These are phyloP conservation scores for Papilio glaucus DNA, from an alignment of 1,140 invertebrate genomes.

Conservation along the genomic window DNA sequence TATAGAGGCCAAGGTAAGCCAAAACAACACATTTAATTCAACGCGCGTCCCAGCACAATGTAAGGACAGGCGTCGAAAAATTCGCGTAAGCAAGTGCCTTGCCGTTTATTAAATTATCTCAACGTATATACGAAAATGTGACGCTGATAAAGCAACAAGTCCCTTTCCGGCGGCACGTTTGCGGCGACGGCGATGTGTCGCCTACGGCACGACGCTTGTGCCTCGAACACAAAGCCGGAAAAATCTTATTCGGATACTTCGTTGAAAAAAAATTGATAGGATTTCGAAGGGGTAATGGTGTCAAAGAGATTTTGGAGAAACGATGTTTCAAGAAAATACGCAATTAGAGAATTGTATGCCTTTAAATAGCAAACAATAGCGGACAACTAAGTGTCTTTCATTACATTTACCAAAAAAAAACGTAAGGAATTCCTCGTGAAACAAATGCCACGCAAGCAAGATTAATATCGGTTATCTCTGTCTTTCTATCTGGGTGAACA, in stretches of 20 bases:
- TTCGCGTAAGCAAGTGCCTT: slow-evolving; percentile 16
- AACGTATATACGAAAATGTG: slow-evolving; percentile 57
- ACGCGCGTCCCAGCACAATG: slow-evolving; percentile 13
- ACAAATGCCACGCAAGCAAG: too few relatives aligned
- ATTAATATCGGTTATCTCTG: too few relatives aligned
- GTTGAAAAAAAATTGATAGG: not conserved
- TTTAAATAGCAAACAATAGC: too few relatives aligned
- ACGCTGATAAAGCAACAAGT: slow-evolving; percentile 79
- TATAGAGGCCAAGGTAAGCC: slow-evolving; percentile 11
- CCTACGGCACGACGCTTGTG: slow-evolving; percentile 51
- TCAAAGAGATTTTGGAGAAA: too few relatives aligned
- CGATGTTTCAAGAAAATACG: too few relatives aligned
- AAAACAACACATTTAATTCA: slow-evolving; percentile 13
- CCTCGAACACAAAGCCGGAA: too few relatives aligned
- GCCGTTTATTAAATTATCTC: slow-evolving; percentile 39
- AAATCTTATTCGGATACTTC: not conserved
- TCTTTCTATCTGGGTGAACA: too few relatives aligned
- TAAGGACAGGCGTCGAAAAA: slow-evolving; percentile 23
- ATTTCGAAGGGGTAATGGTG: too few relatives aligned
- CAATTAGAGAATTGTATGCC: too few relatives aligned
- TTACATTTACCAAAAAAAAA: too few relatives aligned
- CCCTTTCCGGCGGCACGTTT: slow-evolving; percentile 64
- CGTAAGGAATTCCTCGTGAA: too few relatives aligned
- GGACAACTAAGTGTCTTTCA: too few relatives aligned
- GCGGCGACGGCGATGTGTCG: slow-evolving; percentile 63